Base-by-base conservation (phyloP, 2,113 vertebrate genomes). In the Pluvialis apricaria region DNA sequence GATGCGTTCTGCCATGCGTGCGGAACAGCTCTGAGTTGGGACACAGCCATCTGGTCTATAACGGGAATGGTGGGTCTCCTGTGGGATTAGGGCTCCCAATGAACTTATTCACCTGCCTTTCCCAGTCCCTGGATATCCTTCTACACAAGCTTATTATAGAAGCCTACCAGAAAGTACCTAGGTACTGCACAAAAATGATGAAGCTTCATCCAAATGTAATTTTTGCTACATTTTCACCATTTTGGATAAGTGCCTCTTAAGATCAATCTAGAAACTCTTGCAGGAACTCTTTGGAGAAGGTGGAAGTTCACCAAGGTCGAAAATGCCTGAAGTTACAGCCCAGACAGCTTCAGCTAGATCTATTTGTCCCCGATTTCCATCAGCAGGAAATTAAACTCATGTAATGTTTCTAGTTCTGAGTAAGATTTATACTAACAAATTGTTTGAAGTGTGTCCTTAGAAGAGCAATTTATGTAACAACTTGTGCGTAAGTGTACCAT, bases 381-480 rank as follows among this genome's bases (percentile, higher is more conserved):
- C 36, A 79, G 15, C 25, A 60, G 57, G 11, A 15, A 36, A 52
- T 9, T 61, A 61, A 94, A 22, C 47, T 84, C 77, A 14, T 70
- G 25, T 68, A 28, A 26, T 4, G 1, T 75, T 87, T 52, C 72
- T 89, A 61, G 22, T 68, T 71, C 44, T 42, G 44, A 88, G 40
- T 38, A 47, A 75, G 73, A 22, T 85, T 91, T 95, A 34, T 72
- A 22, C 25, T 60, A 64, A 51, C 15, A 69, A 85, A 54, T 54
- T 44, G 57, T 83, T 92, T 95, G 60, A 94, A 97, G 72, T 52
- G 44, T 76, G 24, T 76, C 40, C 52, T 93, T 81, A 79, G 86
- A 78, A 83, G 28, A 86, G 12, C 19, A 82, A 40, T 80, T 96
- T 76, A 36, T 65, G 17, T 54, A 79, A 70, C 34, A 54, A 36